Evolutionary conservation across 2,113 vertebrate genomes (phyloP), one percentile per base, ranked within the genome.

Genomic region (Oxygymnocypris stewartii): DNA sequence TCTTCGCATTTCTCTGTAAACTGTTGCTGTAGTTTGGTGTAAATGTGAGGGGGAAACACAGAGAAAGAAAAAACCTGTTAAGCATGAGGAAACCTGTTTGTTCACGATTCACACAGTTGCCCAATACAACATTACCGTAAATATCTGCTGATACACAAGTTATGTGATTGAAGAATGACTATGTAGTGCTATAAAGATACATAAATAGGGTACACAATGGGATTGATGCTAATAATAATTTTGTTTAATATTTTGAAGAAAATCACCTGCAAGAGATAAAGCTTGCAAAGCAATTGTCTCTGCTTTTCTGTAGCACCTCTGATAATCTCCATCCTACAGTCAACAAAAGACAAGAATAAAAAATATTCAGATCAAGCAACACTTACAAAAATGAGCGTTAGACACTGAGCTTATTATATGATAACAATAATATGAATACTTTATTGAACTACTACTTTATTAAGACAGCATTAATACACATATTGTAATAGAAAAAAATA

Each of bases 281-380:
- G 61, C 73, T 82, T 91, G 31, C 67, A 49, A 11, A 89, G 80
- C 61, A 91, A 74, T 65, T 91, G 86, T 42, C 84, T 88, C 37
- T 71, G 85, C 83, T 91, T 90, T 40, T 89, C 54, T 51, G 65
- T 71, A 4, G 76, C 67, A 10, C 80, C 87, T 31, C 87, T 90
- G 6, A 90, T 63, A 14, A 85, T 89, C 78, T 89, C 89, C 73
- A 91, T 78, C 81, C 90, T 91, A 51, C 49, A 51, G 49, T 51
- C 49, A 37, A 61, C 35, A 81, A 28, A 71, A 47, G 10, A 79
- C 37, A 77, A 44, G 54, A 51, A 18, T 37, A 67, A 28, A 74
- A 61, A 35, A 42, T 31, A 44, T 63, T 77, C 9, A 77, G 37
- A 65, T 74, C 71, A 74, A 74, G 20, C 10, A 11, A 20, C 37